phyloP scores from a whole-genome alignment of 2,797 vertebrate genomes.

The Sebastes miniatus region DNA sequence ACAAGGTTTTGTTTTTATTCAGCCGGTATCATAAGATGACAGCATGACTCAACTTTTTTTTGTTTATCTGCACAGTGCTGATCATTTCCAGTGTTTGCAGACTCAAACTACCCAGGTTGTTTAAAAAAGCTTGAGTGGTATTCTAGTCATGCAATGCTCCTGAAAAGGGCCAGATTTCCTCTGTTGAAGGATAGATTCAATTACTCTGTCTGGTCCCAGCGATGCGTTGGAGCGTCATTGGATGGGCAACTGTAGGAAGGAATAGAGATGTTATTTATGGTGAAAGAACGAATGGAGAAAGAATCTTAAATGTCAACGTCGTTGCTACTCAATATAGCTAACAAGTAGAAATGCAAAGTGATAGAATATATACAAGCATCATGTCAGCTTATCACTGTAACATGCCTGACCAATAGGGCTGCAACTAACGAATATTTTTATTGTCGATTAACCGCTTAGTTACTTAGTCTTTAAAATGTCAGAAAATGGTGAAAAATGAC shows the following conservation, averaged over 20 bases:
- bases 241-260: not conserved
- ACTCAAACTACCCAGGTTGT: not conserved
- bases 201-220: not conserved
- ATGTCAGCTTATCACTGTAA: not conserved
- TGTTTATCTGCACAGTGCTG: not conserved
- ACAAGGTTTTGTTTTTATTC: conserved; percentile 20
- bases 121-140: conserved; percentile 8
- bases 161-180: conserved; percentile 13
- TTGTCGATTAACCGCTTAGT: no score
- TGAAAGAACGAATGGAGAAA: not conserved
- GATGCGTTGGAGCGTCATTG: not conserved
- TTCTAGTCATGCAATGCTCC: conserved; percentile 11
- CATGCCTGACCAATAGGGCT: no score
- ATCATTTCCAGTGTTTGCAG: conserved; percentile 15
- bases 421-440: no score
- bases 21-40: not conserved
- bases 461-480: no score
- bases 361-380: not conserved
- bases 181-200: not conserved
- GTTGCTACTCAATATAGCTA: not conserved
- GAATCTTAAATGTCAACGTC: not conserved
- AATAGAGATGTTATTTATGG: not conserved
- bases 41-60: conserved; percentile 25
- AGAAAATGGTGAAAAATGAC: no score
- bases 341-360: not conserved